Evolutionary conservation across 2,797 vertebrate species (phyloP), one percentile per base, ranked within the genome.

Genomic region (Setipinna tenuifilis): DNA sequence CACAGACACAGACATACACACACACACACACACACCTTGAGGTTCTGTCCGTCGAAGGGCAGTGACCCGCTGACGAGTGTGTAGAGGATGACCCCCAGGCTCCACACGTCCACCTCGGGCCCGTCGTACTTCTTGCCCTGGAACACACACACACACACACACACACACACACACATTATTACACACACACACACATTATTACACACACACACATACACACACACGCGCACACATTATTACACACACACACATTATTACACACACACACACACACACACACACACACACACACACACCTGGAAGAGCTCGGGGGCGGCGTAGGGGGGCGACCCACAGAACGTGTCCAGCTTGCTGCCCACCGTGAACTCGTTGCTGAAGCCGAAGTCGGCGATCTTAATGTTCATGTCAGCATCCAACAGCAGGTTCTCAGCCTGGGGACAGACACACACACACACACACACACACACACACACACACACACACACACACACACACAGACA

Each of bases 281-380:
- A n/a, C n/a, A n/a, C n/a, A n/a, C n/a, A n/a, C n/a, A n/a, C n/a
- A n/a, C n/a, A n/a, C n/a, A n/a, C 98, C 94, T 99, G 98, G 5
- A 99, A 99, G 48, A 99, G 98, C 90, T 99, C 98, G 0, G 98
- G 98, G 82, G 98, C 98, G 14, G 98, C 98, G 31, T 99, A 99
- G 0, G 98, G 98, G 6, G 98, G 98, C 25, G 98, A 99, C 84
- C 98, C 98, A 84, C 98, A 99, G 93, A 99, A 99, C 0, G 98
- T 99, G 90, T 99, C 98, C 95, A 99, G 95, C 96, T 99, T 99
- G 96, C 96, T 98, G 90, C 97, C 98, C 23, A 98, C 88, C 71
- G 97, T 98, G 94, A 99, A 99, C 95, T 99, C 98, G 80, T 99
- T 99, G 90, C 98, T 99, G 93, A 99, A 99, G 92, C 98, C 98